Base-by-base conservation (phyloP, 1,140 invertebrate species). In the Philopotamus ludificatus region DNA sequence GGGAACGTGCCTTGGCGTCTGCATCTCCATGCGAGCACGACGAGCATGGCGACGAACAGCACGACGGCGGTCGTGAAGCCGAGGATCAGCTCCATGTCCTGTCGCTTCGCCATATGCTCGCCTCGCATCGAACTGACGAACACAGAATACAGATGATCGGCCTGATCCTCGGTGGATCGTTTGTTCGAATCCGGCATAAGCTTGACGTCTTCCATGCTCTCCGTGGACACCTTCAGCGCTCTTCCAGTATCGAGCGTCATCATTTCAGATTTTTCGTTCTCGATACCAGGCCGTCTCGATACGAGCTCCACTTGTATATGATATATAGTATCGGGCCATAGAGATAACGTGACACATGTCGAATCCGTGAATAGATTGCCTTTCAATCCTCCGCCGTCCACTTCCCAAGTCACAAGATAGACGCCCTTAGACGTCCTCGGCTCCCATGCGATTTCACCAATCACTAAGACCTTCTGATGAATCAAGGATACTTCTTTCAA, bases 391-490 rank as follows among this genome's bases (percentile, higher is more conserved):
- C 89, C 89, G 44, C 89, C 89, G 70, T 88, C 87, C 7, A 91
- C 87, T 81, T 92, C 89, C 90, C 90, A 92, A 41, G 89, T 91
- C 53, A 92, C 89, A 70, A 91, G 80, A 75, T 91, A 91, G 28
- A 90, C 84, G 59, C 81, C 85, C 63, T 81, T 82, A 34, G 73
- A 80, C 73, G 82, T 84, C 76, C 84, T 83, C 42, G 84, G 81
- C 65, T 87, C 85, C 89, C 89, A 90, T 34, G 87, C 85, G 59
- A 90, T 86, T 78, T 90, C 88, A 22, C 87, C 88, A 49, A 90
- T 87, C 9, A 90, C 89, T 55, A 90, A 71, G 65, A 86, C 85
- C 74, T 87, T 86, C 74, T 88, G 86, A 73, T 87, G 86, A 54
- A 87, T 87, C 23, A 88, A 77, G 7, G 85, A 87, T 61, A 86